Base-by-base conservation (phyloP, 2,888 invertebrate genomes). In the Dermolepida albohirtum region DNA sequence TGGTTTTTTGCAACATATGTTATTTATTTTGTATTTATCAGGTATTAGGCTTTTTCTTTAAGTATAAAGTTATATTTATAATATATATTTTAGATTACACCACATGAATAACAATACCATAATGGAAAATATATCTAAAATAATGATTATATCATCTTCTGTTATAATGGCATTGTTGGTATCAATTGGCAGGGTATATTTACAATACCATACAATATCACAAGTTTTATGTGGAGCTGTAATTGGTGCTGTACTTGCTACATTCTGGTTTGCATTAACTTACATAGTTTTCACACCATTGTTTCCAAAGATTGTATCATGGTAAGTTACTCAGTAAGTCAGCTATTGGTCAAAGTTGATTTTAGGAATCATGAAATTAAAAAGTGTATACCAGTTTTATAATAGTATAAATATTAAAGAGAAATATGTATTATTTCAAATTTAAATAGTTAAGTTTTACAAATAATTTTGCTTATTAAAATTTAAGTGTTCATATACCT, bases 1-100 rank as follows among this genome's bases (percentile, higher is more conserved):
- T 95, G 94, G 93, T 96, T 96, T 84, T 95, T 95, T 84, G 89
- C 94, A 73, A 87, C 90, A 59, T 96, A 96, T 84, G 89, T 93
- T 73, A 87, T 91, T 72, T 91, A 93, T 83, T 96, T 96, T 84
- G 90, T 95, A 78, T 88, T 93, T 79, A 90, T 95, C 78, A 92
- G 95, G 95, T 95, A 85, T 12, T 49, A 47, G n/a, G n/a, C 7
- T 12, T 47, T 41, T 22, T 41, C 40, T 29, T 64, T 71, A 34
- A 41, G 2, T 12, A 22, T 29, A 14, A 16, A 12, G n/a, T 22
- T 22, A 4, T 22, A 4, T 54, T 17, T 22, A 44, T 40, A n/a
- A 43, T 29, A 16, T 57, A 0, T 72, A 63, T 72, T 84, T 40
- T 85, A 94, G 94, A 84, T 87, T 94, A 79, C 93, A 94, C 82